phyloP scores from a whole-genome alignment of 2,797 vertebrate species.

The Sylvilagus floridanus region DNA sequence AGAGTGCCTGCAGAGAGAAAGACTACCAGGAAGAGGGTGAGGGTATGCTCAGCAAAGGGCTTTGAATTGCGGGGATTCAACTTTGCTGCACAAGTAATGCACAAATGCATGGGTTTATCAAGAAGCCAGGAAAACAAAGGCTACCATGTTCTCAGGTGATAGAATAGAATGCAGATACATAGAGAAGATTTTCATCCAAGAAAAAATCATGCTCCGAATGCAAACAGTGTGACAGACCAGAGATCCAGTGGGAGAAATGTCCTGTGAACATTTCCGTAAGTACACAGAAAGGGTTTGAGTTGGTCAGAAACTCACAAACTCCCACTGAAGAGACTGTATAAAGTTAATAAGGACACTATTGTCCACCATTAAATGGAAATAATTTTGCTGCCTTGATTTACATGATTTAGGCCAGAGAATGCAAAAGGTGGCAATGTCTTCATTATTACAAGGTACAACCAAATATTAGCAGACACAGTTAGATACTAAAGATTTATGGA shows the following conservation, averaged over 20 bases:
- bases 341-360: constrained; percentile 94
- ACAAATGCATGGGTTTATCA: constrained; percentile 95
- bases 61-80: constrained; percentile 88
- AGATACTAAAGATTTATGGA: constrained; percentile 93
- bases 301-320: constrained; percentile 94
- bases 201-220: constrained; percentile 92
- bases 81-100: constrained; percentile 94
- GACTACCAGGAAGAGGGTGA: constrained; percentile 92
- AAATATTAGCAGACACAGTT: constrained; percentile 93
- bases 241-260: constrained; percentile 94
- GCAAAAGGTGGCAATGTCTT: constrained; percentile 94
- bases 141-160: constrained; percentile 95
- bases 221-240: constrained; percentile 93
- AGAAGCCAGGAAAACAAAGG: constrained; percentile 93
- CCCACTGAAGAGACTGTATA: constrained; percentile 96
- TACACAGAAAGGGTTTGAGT: constrained; percentile 92
- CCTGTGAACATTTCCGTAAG: constrained; percentile 93
- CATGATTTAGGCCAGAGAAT: constrained; percentile 95
- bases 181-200: constrained; percentile 95
- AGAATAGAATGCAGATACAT: constrained; percentile 94
- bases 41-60: constrained; percentile 93
- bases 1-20: constrained; percentile 90
- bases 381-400: constrained; percentile 95
- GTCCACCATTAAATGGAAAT: constrained; percentile 92
- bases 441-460: constrained; percentile 93